Evolutionary conservation across 1,140 invertebrate species (phyloP).

Genomic region (Acromyrmex charruanus): DNA sequence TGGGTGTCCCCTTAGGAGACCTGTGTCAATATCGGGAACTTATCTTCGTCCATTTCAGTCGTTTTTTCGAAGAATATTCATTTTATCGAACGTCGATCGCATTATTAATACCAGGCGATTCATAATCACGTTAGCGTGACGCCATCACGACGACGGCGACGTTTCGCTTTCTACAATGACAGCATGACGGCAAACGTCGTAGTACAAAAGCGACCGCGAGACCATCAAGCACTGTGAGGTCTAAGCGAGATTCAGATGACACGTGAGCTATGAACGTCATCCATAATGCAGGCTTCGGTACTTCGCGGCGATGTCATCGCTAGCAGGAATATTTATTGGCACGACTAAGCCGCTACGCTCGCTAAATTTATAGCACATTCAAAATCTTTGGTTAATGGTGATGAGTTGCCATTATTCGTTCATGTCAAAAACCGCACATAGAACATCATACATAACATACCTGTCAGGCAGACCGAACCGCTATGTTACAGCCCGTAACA

Average conservation of each 20-base stretch:
- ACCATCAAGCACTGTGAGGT: constrained; percentile 25
- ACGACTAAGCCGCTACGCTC: constrained; percentile 28
- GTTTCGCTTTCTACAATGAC: constrained; percentile 13
- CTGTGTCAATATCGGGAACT: too few relatives aligned
- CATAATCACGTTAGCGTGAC: background rate
- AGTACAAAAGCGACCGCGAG: constrained; percentile 11
- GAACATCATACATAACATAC: background rate
- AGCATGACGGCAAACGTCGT: constrained; percentile 26
- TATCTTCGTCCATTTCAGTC: background rate
- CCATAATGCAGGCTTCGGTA: constrained; percentile 53
- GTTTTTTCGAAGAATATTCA: background rate
- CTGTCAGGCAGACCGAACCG: background rate
- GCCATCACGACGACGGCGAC: background rate
- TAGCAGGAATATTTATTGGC: constrained; percentile 57
- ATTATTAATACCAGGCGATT: constrained; percentile 11
- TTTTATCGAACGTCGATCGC: background rate
- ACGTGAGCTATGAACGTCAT: constrained; percentile 58
- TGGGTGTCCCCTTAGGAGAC: too few relatives aligned
- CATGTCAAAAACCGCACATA: constrained; percentile 37
- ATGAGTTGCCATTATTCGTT: constrained; percentile 42
- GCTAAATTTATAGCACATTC: constrained; percentile 51
- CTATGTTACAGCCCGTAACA: background rate
- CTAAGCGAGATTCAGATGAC: constrained; percentile 51
- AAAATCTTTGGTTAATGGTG: constrained; percentile 51
- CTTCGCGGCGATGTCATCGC: constrained; percentile 51